Evolutionary conservation across 30 jellyfish, hydroid and myxozoan genomes (phyloP).

Genomic region (Pseudorhiza aurosa): DNA sequence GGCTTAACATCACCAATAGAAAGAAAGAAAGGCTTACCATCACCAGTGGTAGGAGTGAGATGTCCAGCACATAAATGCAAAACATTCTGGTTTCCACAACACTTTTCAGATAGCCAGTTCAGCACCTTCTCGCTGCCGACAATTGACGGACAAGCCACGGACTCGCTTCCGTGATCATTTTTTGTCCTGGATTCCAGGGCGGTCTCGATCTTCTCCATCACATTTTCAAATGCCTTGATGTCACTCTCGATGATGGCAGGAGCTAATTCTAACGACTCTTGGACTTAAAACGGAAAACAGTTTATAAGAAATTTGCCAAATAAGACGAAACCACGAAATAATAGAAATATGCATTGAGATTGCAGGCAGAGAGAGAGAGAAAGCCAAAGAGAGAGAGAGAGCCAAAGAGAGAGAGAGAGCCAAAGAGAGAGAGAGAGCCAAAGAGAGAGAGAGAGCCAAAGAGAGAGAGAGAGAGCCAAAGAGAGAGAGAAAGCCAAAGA

Average conservation of each 20-base stretch:
- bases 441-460: no score
- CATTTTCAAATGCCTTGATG: conserved; percentile 25
- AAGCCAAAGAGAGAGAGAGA: no score
- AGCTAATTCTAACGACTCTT: conserved; percentile 19
- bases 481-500: no score
- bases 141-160: background rate
- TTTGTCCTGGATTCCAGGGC: background rate
- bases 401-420: no score
- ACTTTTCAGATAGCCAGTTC: conserved; percentile 54
- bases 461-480: no score
- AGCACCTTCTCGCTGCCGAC: background rate
- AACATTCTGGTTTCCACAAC: conserved; percentile 87
- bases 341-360: no score
- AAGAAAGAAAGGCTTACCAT: conserved; percentile 3
- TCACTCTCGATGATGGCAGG: conserved; percentile 62
- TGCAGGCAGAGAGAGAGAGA: no score
- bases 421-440: no score
- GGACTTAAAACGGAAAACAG: conserved; percentile 59
- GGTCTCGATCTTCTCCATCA: conserved; percentile 3
- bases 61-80: conserved; percentile 83
- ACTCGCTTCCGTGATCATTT: background rate
- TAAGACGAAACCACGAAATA: no score
- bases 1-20: background rate
- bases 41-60: background rate
- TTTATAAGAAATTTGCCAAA: no score